Percentiles rank a stretch among this genome's conserved stretches.
These are phyloP conservation scores for Pseudopipra pipra DNA, from an alignment of 2,113 vertebrate species.

Conservation along the genomic window DNA sequence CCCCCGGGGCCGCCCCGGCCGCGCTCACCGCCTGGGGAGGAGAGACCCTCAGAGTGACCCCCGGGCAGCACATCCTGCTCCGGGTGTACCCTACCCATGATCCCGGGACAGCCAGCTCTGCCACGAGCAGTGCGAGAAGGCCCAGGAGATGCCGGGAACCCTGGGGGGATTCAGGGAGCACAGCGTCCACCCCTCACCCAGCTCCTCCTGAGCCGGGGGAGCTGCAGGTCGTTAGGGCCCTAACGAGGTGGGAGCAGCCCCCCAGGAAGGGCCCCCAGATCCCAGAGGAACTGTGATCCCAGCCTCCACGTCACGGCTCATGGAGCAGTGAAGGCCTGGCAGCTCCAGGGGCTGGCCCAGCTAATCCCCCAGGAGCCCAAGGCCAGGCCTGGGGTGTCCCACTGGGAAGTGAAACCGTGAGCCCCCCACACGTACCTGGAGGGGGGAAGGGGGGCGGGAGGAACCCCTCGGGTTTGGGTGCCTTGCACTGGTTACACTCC, in stretches of 20 bases:
- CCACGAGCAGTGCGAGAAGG: neutral
- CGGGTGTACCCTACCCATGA: rapidly evolving
- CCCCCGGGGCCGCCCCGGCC: constrained; percentile 91
- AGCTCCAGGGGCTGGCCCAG: neutral
- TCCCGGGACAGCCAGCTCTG: rapidly evolving
- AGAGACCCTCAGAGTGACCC: neutral
- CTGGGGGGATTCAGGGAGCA: rapidly evolving
- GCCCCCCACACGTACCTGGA: constrained; percentile 72
- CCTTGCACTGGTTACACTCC: constrained; percentile 99
- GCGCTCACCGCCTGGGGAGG: constrained; percentile 78
- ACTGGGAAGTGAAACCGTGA: rapidly evolving
- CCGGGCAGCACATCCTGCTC: neutral
- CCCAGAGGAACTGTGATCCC: rapidly evolving
- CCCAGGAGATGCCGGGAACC: neutral
- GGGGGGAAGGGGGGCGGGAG: constrained; percentile 90
- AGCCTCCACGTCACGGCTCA: rapidly evolving
- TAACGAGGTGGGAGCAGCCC: neutral
- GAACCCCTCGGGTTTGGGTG: constrained; percentile 92
- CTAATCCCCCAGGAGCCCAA: rapidly evolving
- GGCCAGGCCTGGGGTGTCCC: neutral
- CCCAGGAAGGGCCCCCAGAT: neutral
- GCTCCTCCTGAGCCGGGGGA: neutral
- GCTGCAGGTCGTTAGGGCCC: neutral
- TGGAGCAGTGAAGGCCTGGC: neutral
- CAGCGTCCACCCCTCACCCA: neutral